Evolutionary conservation across 1,140 invertebrate genomes (phyloP).

Genomic region (Zaprionus gabonicus): DNA sequence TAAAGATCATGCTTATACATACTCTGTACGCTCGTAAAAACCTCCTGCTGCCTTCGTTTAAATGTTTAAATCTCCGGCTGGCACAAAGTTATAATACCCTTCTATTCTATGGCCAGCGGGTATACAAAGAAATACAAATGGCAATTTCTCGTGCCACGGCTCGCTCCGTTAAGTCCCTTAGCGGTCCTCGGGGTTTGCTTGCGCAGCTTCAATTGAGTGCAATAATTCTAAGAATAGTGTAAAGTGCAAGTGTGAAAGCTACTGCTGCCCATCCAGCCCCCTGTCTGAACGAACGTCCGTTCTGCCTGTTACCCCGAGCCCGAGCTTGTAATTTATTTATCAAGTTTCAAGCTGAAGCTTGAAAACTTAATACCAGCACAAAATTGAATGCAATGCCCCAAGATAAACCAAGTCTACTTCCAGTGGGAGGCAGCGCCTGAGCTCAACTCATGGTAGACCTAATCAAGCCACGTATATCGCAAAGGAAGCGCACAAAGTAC

Average conservation of each 20-base stretch:
- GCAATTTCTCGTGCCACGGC: constrained; percentile 25
- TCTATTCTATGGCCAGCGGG: too few relatives aligned
- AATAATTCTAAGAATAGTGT: constrained; percentile 78
- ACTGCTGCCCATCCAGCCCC: background rate
- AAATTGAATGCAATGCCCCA: constrained; percentile 69
- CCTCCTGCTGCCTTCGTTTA: too few relatives aligned
- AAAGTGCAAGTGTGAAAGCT: constrained; percentile 64
- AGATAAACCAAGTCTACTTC: constrained; percentile 27
- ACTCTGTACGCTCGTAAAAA: too few relatives aligned
- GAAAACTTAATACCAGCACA: constrained; percentile 80
- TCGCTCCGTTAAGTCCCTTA: constrained; percentile 5
- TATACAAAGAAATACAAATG: constrained; percentile 54
- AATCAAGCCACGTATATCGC: constrained; percentile 3
- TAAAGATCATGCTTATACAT: too few relatives aligned
- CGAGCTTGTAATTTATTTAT: constrained; percentile 80
- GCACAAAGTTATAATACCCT: too few relatives aligned
- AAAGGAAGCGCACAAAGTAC: background rate
- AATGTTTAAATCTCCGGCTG: too few relatives aligned
- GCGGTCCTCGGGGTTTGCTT: constrained; percentile 1
- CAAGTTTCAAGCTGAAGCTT: constrained; percentile 79
- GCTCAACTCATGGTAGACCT: background rate
- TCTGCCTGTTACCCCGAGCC: constrained; percentile 32
- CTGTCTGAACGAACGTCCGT: background rate
- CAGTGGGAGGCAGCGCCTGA: background rate
- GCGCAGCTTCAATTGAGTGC: constrained; percentile 75